Conservation (phyloP, 1,140 invertebrate species). For the Catajapyx aquilonaris region DNA sequence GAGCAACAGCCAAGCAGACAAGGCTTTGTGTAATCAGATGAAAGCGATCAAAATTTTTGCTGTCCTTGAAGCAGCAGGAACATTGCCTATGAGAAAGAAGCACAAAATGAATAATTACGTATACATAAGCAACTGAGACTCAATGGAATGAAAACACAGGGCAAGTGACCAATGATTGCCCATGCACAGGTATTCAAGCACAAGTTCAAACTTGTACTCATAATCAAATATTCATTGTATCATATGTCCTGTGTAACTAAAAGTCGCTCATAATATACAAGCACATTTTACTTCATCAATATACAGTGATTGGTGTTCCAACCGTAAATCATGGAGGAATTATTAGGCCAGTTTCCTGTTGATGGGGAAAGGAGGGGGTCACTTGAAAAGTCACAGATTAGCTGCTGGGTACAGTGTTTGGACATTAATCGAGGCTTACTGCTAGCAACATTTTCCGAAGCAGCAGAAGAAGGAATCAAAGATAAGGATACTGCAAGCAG, state of each 20-base stretch:
- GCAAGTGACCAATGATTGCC: background rate
- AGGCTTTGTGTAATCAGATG: conserved; percentile 66
- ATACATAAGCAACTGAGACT: no score
- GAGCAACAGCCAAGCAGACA: conserved; percentile 44
- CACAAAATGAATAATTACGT: conserved; percentile 3
- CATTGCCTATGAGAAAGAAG: conserved; percentile 39
- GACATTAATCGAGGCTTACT: no score
- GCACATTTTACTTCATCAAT: no score
- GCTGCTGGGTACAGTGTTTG: no score
- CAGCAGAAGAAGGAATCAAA: no score
- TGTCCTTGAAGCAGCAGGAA: conserved; percentile 76
- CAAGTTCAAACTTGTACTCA: background rate
- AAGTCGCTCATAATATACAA: background rate
- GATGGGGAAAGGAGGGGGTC: no score
- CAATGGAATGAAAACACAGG: background rate
- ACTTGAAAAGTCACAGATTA: no score
- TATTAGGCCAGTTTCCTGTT: no score
- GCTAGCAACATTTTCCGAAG: no score
- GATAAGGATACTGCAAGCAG: no score
- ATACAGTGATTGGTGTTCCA: no score
- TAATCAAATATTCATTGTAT: background rate
- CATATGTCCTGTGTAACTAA: background rate
- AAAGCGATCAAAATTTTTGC: conserved; percentile 73
- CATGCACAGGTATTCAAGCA: background rate
- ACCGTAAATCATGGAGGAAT: no score